Base-by-base conservation (phyloP, 2,888 invertebrate species). In the Phania funesta region DNA sequence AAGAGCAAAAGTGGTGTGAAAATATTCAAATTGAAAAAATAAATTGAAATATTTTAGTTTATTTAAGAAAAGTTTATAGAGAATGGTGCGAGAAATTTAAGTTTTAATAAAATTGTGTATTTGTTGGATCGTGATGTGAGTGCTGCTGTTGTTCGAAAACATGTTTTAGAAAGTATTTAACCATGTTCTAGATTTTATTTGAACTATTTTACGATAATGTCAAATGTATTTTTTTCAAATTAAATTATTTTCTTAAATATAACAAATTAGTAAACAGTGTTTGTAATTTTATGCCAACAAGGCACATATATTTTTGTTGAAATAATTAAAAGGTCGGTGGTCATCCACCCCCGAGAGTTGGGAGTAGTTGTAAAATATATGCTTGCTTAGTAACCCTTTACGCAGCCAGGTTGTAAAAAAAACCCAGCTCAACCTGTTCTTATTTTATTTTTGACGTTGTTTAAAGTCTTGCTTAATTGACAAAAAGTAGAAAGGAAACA, bases 91-190 rank as follows among this genome's bases (percentile, higher is more conserved):
- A 73, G 65, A 50, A 52, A 13, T 44, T 52, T 8, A n/a, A 24
- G 41, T 26, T 26, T 67, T 5, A 3, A 32, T 22, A 18, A 50
- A 18, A 0, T 0, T 13, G 13, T 20, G n/a, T 50, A n/a, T 20
- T 29, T 46, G 5, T 1, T 5, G 4, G 35, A 38, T 38, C 4
- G 4, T n/a, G n/a, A 38, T 38, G n/a, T 1, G n/a, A 35, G n/a
- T n/a, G 2, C 11, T 7, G n/a, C 11, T 38, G 4, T 38, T 38
- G 35, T 38, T 38, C 3, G 4, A 13, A 38, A 38, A 58, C 29
- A 75, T 50, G 50, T 58, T 75, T 67, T 75, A 50, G 16, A 75
- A 48, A 75, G 11, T 35, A 5, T 2, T 3, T 1, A 38, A n/a
- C 0, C 35, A 2, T n/a, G 8, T 38, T n/a, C 0, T 4, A 38